Evolutionary conservation across 2,113 vertebrate species (phyloP).

Genomic region (Athene cunicularia): DNA sequence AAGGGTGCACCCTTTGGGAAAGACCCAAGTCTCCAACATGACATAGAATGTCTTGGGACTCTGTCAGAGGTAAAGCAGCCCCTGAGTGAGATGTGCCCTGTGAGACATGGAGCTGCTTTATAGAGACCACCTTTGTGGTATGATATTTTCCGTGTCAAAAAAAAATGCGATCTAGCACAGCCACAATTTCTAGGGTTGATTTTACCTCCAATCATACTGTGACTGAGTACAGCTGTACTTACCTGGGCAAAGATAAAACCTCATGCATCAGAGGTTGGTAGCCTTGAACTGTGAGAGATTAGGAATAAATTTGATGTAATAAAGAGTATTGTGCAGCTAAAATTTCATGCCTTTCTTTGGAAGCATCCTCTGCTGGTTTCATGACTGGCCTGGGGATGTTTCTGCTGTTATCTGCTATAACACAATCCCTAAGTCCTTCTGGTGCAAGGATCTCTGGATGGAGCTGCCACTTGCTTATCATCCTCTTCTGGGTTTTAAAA

Average conservation of each 20-base stretch:
- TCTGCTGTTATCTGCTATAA: not conserved
- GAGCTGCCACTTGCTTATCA: not conserved
- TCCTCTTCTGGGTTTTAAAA: not conserved
- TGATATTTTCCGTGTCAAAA: not conserved
- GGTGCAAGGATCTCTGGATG: not conserved
- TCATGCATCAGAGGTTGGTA: not conserved
- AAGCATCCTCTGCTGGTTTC: not conserved
- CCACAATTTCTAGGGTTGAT: not conserved
- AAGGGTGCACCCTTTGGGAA: not conserved
- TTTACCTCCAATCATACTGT: not conserved
- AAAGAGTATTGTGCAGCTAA: not conserved
- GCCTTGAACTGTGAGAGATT: not conserved
- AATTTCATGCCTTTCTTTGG: not conserved
- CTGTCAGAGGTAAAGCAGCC: not conserved
- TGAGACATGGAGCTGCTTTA: not conserved
- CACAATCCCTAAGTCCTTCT: not conserved
- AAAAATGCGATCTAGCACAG: not conserved
- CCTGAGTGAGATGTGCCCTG: rapidly evolving
- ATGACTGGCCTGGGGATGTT: not conserved
- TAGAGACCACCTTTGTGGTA: not conserved
- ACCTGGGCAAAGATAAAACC: not conserved
- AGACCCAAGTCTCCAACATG: not conserved
- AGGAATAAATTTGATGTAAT: not conserved
- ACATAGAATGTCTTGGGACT: not conserved
- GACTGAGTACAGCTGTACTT: not conserved